phyloP scores from a whole-genome alignment of 2,113 vertebrate species.

The Pseudonaja textilis region DNA sequence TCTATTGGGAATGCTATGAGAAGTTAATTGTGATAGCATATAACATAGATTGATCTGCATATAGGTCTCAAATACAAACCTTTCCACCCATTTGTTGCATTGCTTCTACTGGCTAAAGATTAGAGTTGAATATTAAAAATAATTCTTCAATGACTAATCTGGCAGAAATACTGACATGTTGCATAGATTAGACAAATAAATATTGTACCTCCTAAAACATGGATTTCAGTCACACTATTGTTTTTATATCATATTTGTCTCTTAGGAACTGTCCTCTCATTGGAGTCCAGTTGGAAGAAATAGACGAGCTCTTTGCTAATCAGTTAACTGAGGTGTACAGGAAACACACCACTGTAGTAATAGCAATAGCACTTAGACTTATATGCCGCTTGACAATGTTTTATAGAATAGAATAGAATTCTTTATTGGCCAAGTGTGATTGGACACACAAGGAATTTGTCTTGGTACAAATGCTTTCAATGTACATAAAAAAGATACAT shows the following conservation, averaged over 20 bases:
- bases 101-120: constrained; percentile 12
- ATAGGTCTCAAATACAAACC: constrained; percentile 21
- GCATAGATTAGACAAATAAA: neutral
- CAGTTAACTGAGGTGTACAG: neutral
- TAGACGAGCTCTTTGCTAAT: neutral
- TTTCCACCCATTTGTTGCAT: neutral
- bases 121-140: constrained; percentile 15
- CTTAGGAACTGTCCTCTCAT: neutral
- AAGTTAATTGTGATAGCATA: neutral
- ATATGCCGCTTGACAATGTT: no score
- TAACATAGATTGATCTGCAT: neutral
- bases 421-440: no score
- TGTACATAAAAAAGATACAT: no score
- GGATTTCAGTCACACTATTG: constrained; percentile 11
- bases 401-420: no score
- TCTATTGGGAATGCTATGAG: neutral
- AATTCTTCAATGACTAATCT: neutral
- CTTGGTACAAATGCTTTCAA: no score
- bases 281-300: neutral
- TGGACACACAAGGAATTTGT: no score
- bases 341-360: neutral
- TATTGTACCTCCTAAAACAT: neutral
- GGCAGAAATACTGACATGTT: neutral
- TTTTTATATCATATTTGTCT: constrained; percentile 16
- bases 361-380: no score